Percentiles rank a stretch among this genome's conserved stretches.
Evolutionary conservation across 2,113 vertebrate species (phyloP).

Genomic region (Ictalurus furcatus): DNA sequence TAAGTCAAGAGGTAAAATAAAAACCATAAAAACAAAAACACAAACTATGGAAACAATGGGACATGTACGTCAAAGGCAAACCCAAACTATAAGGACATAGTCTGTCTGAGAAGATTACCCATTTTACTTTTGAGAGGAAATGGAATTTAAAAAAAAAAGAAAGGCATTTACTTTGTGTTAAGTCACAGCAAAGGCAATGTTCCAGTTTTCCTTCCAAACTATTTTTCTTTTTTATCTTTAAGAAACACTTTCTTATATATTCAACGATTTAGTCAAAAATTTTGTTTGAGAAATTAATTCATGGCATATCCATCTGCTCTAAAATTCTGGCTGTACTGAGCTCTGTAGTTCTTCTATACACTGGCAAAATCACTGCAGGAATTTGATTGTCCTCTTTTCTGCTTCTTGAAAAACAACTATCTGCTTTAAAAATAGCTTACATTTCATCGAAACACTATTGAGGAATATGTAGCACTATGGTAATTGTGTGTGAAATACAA

Average conservation of each 20-base stretch:
- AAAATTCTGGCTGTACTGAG: constrained; percentile 25
- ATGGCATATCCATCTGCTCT: constrained; percentile 19
- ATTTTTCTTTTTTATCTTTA: not conserved
- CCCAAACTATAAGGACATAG: constrained; percentile 21
- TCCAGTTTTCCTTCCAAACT: constrained; percentile 34
- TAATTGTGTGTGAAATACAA: constrained; percentile 38
- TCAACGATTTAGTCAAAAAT: constrained; percentile 18
- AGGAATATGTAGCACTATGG: constrained; percentile 35
- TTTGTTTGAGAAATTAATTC: constrained; percentile 23
- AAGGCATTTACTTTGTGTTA: constrained; percentile 44
- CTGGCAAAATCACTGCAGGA: constrained; percentile 36
- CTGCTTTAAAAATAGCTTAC: constrained; percentile 33
- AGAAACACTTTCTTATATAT: constrained; percentile 4
- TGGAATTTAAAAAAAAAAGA: not conserved
- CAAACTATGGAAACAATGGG: constrained; percentile 34
- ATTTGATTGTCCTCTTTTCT: constrained; percentile 73
- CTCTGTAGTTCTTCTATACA: constrained; percentile 8
- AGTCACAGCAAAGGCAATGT: constrained; percentile 46
- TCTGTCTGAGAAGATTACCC: not conserved
- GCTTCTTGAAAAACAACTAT: constrained; percentile 41
- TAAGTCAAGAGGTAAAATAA: constrained; percentile 40
- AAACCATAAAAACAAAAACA: constrained; percentile 7
- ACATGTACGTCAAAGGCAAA: constrained; percentile 14
- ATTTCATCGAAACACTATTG: constrained; percentile 43
- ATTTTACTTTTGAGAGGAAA: not conserved